phyloP scores from a whole-genome alignment of 2,888 invertebrate species.

The Endotricha flammealis region DNA sequence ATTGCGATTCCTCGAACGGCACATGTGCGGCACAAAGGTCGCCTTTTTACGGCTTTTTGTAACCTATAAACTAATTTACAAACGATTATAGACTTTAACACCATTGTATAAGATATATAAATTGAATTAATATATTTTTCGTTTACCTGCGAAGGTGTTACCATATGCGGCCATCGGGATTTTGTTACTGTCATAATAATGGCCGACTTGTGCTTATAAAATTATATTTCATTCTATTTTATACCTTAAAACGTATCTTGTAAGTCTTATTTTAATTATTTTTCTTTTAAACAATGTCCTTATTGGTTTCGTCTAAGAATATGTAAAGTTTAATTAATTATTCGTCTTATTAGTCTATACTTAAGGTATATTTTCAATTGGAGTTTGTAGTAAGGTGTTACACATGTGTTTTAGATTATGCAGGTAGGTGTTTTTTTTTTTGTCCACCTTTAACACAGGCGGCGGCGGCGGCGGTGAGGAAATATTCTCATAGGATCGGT shows the following conservation, averaged over 20 bases:
- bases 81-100: background rate
- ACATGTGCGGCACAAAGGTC: constrained; percentile 47
- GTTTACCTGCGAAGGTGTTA: constrained; percentile 39
- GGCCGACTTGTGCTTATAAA: constrained; percentile 1
- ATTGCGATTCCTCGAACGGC: constrained; percentile 48
- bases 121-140: constrained; percentile 3
- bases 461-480: background rate
- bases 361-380: background rate
- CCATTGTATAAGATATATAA: background rate
- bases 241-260: background rate
- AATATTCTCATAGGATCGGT: no score
- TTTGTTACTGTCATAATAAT: constrained; percentile 27
- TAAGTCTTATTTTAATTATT: background rate
- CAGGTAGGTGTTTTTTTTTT: constrained; percentile 5
- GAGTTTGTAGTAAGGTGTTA: constrained; percentile 1
- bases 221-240: background rate
- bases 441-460: constrained; percentile 1
- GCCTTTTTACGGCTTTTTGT: constrained; percentile 39
- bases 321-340: background rate
- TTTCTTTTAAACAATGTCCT: background rate
- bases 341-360: background rate
- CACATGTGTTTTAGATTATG: constrained; percentile 3
- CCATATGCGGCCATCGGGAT: constrained; percentile 28
- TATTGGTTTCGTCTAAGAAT: background rate
- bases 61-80: constrained; percentile 7